These are phyloP conservation scores for Zaprionus lachaisei DNA, from an alignment of 1,140 invertebrate species.

Conservation along the genomic window DNA sequence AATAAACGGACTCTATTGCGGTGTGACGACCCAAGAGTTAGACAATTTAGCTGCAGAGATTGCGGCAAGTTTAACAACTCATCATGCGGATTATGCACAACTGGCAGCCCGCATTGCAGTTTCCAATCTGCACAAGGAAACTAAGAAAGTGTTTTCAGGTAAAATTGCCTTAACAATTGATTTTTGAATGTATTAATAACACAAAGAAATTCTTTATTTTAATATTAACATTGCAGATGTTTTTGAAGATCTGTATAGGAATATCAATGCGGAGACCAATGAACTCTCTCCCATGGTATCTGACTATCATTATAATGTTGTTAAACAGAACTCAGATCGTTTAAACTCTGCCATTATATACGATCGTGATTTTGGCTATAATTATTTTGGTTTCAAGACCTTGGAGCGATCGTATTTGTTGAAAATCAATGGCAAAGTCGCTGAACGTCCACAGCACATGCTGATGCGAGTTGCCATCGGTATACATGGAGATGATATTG, in stretches of 20 bases:
- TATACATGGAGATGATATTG: constrained; percentile 97
- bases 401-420: constrained; percentile 97
- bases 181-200: too few relatives aligned
- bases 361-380: constrained; percentile 98
- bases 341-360: constrained; percentile 99
- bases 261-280: constrained; percentile 90
- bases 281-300: constrained; percentile 93
- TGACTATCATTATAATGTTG: constrained; percentile 92
- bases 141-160: constrained; percentile 95
- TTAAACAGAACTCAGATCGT: constrained; percentile 94
- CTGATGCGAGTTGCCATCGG: constrained; percentile 98
- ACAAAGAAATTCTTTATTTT: neutral
- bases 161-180: constrained; percentile 51
- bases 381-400: constrained; percentile 99
- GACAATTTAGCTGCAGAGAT: constrained; percentile 99
- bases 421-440: constrained; percentile 97
- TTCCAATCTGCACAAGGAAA: constrained; percentile 99
- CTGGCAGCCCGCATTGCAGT: constrained; percentile 98
- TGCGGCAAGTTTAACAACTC: constrained; percentile 97
- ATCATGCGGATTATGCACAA: constrained; percentile 98
- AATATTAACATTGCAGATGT: constrained; percentile 89
- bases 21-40: constrained; percentile 97
- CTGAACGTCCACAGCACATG: constrained; percentile 99
- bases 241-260: constrained; percentile 93
- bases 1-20: constrained; percentile 96